These are phyloP conservation scores for Chelidonichthys spinosus DNA, from an alignment of 2,797 vertebrate genomes.

Conservation along the genomic window DNA sequence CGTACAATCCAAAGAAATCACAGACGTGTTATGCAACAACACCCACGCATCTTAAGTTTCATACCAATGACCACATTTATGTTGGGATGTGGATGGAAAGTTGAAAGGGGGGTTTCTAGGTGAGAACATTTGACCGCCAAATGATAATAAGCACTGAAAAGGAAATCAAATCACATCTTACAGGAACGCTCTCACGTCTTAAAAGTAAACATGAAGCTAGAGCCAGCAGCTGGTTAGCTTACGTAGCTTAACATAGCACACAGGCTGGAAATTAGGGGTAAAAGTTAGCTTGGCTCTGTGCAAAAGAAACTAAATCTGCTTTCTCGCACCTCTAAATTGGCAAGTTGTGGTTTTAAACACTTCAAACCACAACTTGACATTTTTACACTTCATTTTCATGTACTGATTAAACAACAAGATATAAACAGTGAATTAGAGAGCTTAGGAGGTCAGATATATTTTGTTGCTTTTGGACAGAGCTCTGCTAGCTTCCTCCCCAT, in stretches of 20 bases:
- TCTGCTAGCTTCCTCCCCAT: background rate
- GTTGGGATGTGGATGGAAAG: slow-evolving; percentile 43
- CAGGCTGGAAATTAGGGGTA: background rate
- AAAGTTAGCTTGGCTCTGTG: background rate
- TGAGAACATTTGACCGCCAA: slow-evolving; percentile 1
- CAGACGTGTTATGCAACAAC: slow-evolving; percentile 63
- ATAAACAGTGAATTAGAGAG: background rate
- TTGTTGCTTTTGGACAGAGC: background rate
- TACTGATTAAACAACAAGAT: background rate
- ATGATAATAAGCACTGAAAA: background rate
- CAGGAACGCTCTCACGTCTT: background rate
- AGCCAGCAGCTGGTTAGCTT: background rate
- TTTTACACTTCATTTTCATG: background rate
- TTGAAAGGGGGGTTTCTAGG: slow-evolving; percentile 18
- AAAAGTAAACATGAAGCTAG: background rate
- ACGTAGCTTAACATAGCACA: background rate
- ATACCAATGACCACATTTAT: slow-evolving; percentile 41
- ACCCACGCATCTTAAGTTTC: slow-evolving; percentile 62
- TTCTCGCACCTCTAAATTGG: background rate
- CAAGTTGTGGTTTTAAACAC: no score
- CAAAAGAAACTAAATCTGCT: background rate
- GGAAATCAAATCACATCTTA: slow-evolving; percentile 7
- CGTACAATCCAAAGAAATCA: slow-evolving; percentile 52
- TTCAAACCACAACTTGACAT: background rate
- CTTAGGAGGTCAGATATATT: background rate